Percentiles rank a stretch among this genome's conserved stretches.
Conservation (phyloP, 2,797 vertebrate species). For the Euphonia xanthogaster region DNA sequence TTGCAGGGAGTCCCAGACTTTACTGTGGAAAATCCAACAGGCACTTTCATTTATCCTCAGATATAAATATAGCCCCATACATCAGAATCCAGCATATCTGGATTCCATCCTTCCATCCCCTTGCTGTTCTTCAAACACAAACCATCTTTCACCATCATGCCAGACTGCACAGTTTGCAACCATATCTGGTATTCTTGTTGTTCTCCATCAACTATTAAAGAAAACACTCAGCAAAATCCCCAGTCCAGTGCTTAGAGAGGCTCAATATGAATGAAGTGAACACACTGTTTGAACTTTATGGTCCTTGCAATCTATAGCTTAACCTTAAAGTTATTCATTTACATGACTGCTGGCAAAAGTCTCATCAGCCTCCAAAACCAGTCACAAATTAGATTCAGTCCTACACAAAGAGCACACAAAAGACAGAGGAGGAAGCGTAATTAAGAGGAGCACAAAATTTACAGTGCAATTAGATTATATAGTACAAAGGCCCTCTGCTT, state of each 20-base stretch:
- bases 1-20: background rate
- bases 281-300: background rate
- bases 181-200: background rate
- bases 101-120: background rate
- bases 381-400: background rate
- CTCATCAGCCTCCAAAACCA: background rate
- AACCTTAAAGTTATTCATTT: conserved; percentile 45
- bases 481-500: background rate
- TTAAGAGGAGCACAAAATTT: background rate
- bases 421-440: background rate
- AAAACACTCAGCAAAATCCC: background rate
- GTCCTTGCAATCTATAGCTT: background rate
- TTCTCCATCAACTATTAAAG: background rate
- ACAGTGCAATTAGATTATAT: background rate
- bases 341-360: background rate
- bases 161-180: background rate
- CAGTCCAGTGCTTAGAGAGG: background rate
- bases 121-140: background rate
- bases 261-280: background rate
- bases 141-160: background rate
- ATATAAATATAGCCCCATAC: background rate
- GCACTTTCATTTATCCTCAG: background rate
- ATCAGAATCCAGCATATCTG: background rate
- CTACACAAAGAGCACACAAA: background rate
- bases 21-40: background rate